These are phyloP conservation scores for Holcopasites calliopsidis DNA, from an alignment of 1,140 invertebrate species.

Conservation along the genomic window DNA sequence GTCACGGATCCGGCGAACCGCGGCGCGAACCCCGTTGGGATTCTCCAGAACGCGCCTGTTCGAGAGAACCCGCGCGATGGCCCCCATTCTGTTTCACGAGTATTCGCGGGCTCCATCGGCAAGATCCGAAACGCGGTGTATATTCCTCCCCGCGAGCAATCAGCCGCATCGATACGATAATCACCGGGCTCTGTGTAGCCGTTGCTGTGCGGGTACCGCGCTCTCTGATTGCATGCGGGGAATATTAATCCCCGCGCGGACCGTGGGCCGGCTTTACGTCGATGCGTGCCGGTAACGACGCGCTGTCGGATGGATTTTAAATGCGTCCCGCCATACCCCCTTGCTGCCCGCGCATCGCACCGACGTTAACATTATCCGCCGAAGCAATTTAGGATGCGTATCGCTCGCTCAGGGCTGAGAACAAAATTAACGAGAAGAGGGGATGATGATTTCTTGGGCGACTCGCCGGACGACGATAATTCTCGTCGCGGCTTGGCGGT, in stretches of 20 bases:
- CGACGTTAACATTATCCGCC: conserved; percentile 39
- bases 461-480: background rate
- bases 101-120: no score
- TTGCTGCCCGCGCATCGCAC: background rate
- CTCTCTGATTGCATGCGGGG: conserved; percentile 61
- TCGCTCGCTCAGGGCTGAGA: background rate
- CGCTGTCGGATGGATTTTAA: conserved; percentile 43
- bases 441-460: background rate
- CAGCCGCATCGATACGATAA: conserved; percentile 55
- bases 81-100: no score
- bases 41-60: no score
- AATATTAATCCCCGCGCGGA: conserved; percentile 55
- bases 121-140: conserved; percentile 14
- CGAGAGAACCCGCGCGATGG: no score
- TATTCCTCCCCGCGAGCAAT: conserved; percentile 23
- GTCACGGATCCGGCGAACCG: conserved; percentile 9
- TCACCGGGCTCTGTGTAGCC: conserved; percentile 47
- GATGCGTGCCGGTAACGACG: conserved; percentile 36
- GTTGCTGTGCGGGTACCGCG: conserved; percentile 55
- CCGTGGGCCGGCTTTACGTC: conserved; percentile 37
- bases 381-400: conserved; percentile 26
- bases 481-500: background rate
- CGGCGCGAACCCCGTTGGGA: no score
- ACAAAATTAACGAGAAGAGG: background rate
- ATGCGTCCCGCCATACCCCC: conserved; percentile 8